Evolutionary conservation across 1,140 invertebrate genomes (phyloP).

Genomic region (Aphelinus atriplicis): DNA sequence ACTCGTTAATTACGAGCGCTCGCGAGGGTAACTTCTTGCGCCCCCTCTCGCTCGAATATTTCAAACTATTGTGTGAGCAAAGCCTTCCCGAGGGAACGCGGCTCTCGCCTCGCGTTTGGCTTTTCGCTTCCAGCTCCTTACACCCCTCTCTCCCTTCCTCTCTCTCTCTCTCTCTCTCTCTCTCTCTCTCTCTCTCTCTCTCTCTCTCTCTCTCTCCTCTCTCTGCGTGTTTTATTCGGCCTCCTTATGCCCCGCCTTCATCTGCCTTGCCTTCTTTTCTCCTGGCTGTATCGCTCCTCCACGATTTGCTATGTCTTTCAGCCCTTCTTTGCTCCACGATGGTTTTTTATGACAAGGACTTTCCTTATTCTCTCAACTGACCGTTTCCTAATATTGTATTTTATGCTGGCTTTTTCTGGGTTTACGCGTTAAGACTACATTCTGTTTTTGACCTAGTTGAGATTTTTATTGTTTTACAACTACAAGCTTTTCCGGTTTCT

Average conservation of each 20-base stretch:
- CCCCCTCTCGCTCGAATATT: slow-evolving; percentile 61
- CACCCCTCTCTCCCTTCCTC: neutral
- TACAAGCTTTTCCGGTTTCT: too few species aligned
- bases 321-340: too few species aligned
- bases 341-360: too few species aligned
- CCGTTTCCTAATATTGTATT: too few species aligned
- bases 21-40: slow-evolving; percentile 65
- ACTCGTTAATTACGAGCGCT: slow-evolving; percentile 67
- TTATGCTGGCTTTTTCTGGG: too few species aligned
- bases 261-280: neutral
- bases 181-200: neutral
- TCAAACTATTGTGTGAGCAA: slow-evolving; percentile 67
- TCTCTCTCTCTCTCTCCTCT: neutral
- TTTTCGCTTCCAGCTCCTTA: neutral
- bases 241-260: neutral
- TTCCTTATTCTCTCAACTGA: too few species aligned
- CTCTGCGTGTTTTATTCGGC: slow-evolving; percentile 7
- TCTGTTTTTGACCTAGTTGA: too few species aligned
- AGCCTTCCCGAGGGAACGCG: slow-evolving; percentile 57
- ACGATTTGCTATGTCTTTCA: neutral
- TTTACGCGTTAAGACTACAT: too few species aligned
- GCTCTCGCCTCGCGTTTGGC: slow-evolving; percentile 27
- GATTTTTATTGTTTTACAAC: too few species aligned
- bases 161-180: slow-evolving; percentile 7
- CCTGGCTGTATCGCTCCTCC: neutral